These are phyloP conservation scores for Cardiocondyla obscurior DNA, from an alignment of 1,140 invertebrate genomes.

Conservation along the genomic window DNA sequence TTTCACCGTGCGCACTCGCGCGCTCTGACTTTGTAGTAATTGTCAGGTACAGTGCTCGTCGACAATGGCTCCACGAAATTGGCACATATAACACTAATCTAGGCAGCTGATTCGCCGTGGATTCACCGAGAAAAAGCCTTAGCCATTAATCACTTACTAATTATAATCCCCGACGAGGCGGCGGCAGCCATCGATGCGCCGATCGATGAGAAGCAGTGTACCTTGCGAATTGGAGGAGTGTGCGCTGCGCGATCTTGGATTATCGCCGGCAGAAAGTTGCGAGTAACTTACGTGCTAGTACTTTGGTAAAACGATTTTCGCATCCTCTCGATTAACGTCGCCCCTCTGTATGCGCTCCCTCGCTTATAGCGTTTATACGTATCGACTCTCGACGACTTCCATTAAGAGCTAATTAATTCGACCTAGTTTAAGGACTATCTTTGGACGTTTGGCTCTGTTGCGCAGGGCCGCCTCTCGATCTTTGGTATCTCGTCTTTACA, in stretches of 20 bases:
- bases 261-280: conserved; percentile 55
- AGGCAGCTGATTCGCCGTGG: conserved; percentile 28
- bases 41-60: conserved; percentile 54
- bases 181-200: conserved; percentile 13
- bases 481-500: conserved; percentile 28
- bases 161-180: conserved; percentile 38
- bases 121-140: conserved; percentile 45
- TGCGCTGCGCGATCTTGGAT: conserved; percentile 9
- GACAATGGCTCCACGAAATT: conserved; percentile 43
- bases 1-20: conserved; percentile 13
- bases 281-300: conserved; percentile 76
- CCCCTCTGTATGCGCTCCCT: conserved; percentile 55
- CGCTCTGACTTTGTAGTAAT: conserved; percentile 51
- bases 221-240: conserved; percentile 30
- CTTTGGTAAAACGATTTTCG: conserved; percentile 76
- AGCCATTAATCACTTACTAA: conserved; percentile 45
- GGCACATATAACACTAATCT: conserved; percentile 42
- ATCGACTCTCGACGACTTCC: conserved; percentile 56
- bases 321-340: conserved; percentile 51
- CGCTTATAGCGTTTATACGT: conserved; percentile 37
- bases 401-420: conserved; percentile 74
- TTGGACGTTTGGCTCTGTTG: conserved; percentile 74
- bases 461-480: conserved; percentile 27
- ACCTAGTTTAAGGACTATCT: conserved; percentile 74
- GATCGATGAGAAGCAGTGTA: conserved; percentile 49